Percentiles rank a stretch among this genome's conserved stretches.
Evolutionary conservation across 2,888 invertebrate genomes (phyloP).

Genomic region (Hypomecis atomaria): DNA sequence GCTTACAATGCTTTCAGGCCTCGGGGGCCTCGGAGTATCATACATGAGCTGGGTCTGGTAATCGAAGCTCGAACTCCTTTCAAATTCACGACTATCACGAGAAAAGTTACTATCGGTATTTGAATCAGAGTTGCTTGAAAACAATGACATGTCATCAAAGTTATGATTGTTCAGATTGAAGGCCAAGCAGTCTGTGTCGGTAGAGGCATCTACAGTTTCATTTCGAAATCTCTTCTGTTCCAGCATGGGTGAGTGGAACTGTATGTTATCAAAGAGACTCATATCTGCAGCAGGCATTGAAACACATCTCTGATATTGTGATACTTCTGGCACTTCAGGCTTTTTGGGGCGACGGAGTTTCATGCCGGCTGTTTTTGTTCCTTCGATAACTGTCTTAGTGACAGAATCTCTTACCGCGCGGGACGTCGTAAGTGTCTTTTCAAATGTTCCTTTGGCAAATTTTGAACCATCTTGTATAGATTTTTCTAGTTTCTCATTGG

Average conservation of each 20-base stretch:
- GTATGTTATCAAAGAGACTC: conserved; percentile 86
- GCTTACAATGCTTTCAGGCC: conserved; percentile 67
- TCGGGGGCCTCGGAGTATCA: conserved; percentile 70
- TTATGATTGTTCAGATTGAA: conserved; percentile 62
- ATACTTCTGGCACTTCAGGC: conserved; percentile 50
- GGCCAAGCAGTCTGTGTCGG: conserved; percentile 53
- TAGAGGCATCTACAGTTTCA: conserved; percentile 46
- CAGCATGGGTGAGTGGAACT: conserved; percentile 86
- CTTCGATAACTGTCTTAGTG: conserved; percentile 86
- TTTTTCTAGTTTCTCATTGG: conserved; percentile 72
- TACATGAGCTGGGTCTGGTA: conserved; percentile 57
- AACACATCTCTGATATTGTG: conserved; percentile 73
- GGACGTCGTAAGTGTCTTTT: conserved; percentile 77
- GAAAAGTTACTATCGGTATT: conserved; percentile 72
- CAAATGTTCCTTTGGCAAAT: conserved; percentile 76
- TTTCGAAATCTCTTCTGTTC: conserved; percentile 69
- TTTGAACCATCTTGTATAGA: conserved; percentile 70
- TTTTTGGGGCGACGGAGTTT: conserved; percentile 68
- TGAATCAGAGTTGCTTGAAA: conserved; percentile 72
- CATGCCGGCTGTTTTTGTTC: conserved; percentile 85
- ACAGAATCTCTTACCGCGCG: conserved; percentile 81
- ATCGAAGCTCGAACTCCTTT: conserved; percentile 54
- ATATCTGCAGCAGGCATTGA: conserved; percentile 84
- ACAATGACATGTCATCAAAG: conserved; percentile 70
- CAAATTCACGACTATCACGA: conserved; percentile 65